A percentile compares a stretch with the other conserved stretches of the same genome.
phyloP scores from a whole-genome alignment of 2,797 vertebrate species.

The Knipowitschia caucasica region DNA sequence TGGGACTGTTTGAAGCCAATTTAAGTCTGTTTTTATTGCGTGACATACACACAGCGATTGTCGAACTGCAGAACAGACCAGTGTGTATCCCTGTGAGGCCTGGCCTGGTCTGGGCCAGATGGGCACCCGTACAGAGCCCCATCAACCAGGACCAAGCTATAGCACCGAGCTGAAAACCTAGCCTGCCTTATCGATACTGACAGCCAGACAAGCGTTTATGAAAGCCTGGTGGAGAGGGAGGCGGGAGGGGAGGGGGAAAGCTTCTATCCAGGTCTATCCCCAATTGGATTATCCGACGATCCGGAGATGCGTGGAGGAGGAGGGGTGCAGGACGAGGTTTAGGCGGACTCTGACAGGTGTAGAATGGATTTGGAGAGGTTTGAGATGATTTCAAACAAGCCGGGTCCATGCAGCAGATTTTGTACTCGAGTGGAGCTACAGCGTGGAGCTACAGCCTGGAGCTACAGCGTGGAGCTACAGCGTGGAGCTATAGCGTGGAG shows the following conservation, averaged over 20 bases:
- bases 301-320: conserved; percentile 43
- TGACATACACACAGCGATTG: too few species aligned
- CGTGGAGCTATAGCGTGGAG: too few species aligned
- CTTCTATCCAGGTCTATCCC: conserved; percentile 65
- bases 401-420: not conserved
- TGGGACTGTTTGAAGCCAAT: too few species aligned
- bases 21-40: too few species aligned
- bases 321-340: not conserved
- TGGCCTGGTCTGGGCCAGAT: conserved; percentile 41
- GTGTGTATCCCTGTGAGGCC: conserved; percentile 38
- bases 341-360: not conserved
- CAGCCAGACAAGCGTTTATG: conserved; percentile 72
- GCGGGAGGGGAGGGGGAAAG: conserved; percentile 58
- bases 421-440: not conserved
- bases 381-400: conserved; percentile 3
- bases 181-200: conserved; percentile 69
- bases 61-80: conserved; percentile 63
- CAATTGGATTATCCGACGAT: conserved; percentile 69
- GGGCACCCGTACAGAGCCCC: conserved; percentile 57
- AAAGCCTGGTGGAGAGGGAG: conserved; percentile 43
- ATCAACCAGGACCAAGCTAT: conserved; percentile 53
- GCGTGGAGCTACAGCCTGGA: too few species aligned
- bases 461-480: too few species aligned
- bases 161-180: conserved; percentile 40
- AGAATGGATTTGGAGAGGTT: conserved; percentile 1